Conservation (phyloP, 2,797 vertebrate species). For the Moxostoma hubbsi region DNA sequence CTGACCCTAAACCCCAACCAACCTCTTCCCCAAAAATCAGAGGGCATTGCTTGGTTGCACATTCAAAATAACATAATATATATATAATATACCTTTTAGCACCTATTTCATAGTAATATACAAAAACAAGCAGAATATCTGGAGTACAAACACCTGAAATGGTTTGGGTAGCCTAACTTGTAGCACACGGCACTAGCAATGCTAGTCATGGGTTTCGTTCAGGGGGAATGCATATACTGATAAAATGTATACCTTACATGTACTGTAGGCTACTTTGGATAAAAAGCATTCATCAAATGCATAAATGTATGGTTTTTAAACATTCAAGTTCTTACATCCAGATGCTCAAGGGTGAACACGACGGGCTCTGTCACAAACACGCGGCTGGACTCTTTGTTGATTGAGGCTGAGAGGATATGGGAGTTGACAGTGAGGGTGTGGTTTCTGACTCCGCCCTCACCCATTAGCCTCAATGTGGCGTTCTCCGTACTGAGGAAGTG, state of each 20-base stretch:
- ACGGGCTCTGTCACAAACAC: conserved; percentile 95
- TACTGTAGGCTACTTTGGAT: too few relatives aligned
- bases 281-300: too few relatives aligned
- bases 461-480: conserved; percentile 87
- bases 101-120: background rate
- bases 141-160: background rate
- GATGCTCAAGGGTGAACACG: conserved; percentile 94
- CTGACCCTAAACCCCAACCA: background rate
- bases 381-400: conserved; percentile 98
- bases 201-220: too few relatives aligned
- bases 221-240: too few relatives aligned
- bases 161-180: too few relatives aligned
- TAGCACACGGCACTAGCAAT: too few relatives aligned
- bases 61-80: background rate
- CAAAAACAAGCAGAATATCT: background rate
- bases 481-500: conserved; percentile 97
- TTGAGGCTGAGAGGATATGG: conserved; percentile 94
- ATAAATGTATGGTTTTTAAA: background rate
- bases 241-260: too few relatives aligned
- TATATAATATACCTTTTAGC: too few relatives aligned
- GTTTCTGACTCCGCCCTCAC: conserved; percentile 77
- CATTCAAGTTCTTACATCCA: conserved; percentile 85
- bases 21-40: background rate
- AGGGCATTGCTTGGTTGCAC: background rate
- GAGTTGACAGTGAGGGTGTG: conserved; percentile 94